Conservation (phyloP, 2,113 vertebrate genomes). For the Silurus asotus region DNA sequence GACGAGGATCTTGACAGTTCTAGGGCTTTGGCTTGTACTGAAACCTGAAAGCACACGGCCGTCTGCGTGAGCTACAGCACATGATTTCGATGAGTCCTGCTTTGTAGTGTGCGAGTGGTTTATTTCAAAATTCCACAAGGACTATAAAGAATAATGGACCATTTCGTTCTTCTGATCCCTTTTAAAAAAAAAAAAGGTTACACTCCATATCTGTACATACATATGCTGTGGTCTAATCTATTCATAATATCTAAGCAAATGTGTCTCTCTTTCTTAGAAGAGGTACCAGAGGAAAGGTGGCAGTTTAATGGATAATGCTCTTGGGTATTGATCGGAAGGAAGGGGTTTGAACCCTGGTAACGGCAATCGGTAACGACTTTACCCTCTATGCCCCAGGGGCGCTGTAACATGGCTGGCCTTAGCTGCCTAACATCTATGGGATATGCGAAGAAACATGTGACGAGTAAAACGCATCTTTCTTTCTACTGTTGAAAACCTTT, state of each 20-base stretch:
- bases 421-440: no score
- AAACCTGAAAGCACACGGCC: not conserved
- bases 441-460: no score
- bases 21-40: constrained; percentile 6
- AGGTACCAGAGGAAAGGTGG: not conserved
- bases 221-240: not conserved
- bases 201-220: not conserved
- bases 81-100: no score
- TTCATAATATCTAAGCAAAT: not conserved
- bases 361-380: no score
- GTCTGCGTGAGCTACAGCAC: not conserved
- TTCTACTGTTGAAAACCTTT: not conserved
- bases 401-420: no score
- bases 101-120: not conserved
- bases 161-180: not conserved
- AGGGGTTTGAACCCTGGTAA: no score
- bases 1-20: not conserved
- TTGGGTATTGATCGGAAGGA: no score
- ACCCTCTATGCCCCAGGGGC: no score
- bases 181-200: not conserved
- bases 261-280: not conserved
- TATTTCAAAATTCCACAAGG: constrained; percentile 8
- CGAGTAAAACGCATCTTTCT: no score
- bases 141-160: not conserved
- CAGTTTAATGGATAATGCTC: no score